phyloP scores from a whole-genome alignment of 2,797 vertebrate genomes.

The Arrhamphus sclerolepis region DNA sequence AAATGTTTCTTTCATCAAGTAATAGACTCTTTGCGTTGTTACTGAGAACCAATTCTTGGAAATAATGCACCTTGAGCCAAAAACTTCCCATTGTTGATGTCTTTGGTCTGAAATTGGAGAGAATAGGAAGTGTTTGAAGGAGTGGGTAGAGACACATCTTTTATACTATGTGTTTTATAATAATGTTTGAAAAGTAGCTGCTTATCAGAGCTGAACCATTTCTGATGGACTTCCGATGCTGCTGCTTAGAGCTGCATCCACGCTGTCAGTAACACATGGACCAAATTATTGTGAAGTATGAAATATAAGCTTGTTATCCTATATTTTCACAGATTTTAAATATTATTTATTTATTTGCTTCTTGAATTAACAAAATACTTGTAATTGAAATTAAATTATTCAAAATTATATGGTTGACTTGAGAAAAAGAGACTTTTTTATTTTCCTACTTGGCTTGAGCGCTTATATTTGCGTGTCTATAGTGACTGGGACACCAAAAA shows the following conservation, averaged over 20 bases:
- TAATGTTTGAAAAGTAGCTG: neutral
- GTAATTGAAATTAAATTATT: too few species aligned
- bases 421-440: too few species aligned
- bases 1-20: neutral
- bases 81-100: neutral
- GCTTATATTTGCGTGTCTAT: too few species aligned
- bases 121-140: neutral
- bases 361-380: too few species aligned
- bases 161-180: neutral
- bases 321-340: too few species aligned
- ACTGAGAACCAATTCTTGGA: too few species aligned
- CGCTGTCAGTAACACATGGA: neutral
- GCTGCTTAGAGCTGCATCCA: neutral
- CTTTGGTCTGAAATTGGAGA: neutral
- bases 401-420: too few species aligned
- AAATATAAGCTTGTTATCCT: neutral
- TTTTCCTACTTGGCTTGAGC: too few species aligned
- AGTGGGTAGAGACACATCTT: neutral
- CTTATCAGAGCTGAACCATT: neutral
- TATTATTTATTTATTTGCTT: too few species aligned
- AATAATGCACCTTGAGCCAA: too few species aligned
- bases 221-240: neutral
- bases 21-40: too few species aligned
- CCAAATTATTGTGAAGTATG: neutral
- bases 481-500: too few species aligned